These are phyloP conservation scores for Oncopeltus fasciatus DNA, from an alignment of 1,140 invertebrate species.

Conservation along the genomic window DNA sequence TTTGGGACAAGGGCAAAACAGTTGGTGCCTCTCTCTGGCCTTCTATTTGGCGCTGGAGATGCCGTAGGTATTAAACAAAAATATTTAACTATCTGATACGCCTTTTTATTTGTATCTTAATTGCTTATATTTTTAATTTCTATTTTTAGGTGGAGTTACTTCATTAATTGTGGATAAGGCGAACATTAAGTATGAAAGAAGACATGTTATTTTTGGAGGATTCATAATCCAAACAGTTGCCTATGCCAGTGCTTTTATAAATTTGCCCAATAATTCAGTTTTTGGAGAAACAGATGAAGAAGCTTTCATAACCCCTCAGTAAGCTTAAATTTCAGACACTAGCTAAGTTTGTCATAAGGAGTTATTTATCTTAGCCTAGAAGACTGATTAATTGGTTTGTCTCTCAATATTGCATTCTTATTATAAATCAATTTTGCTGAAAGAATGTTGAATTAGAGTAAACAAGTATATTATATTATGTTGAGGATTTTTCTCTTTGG, in stretches of 20 bases:
- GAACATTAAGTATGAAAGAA: constrained; percentile 6
- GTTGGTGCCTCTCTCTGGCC: constrained; percentile 77
- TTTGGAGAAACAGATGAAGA: constrained; percentile 20
- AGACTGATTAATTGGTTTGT: background rate
- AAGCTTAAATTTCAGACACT: background rate
- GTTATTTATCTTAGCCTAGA: background rate
- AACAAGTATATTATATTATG: background rate
- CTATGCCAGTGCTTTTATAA: constrained; percentile 15
- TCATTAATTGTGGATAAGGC: constrained; percentile 2
- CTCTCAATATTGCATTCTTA: background rate
- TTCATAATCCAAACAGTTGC: constrained; percentile 17
- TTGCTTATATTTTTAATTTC: background rate
- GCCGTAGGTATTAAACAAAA: constrained; percentile 50
- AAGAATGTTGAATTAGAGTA: background rate
- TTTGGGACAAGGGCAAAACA: constrained; percentile 68
- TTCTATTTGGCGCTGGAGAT: constrained; percentile 83
- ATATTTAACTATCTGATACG: background rate
- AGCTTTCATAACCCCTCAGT: constrained; percentile 16
- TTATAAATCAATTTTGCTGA: background rate
- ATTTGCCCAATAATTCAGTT: constrained; percentile 19
- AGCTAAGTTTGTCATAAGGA: background rate
- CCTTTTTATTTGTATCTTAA: background rate
- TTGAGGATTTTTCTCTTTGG: background rate
- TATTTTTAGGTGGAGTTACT: constrained; percentile 17
- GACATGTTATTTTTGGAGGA: constrained; percentile 16